Evolutionary conservation across 2,797 vertebrate genomes (phyloP).

Genomic region (Buceros bicornis): DNA sequence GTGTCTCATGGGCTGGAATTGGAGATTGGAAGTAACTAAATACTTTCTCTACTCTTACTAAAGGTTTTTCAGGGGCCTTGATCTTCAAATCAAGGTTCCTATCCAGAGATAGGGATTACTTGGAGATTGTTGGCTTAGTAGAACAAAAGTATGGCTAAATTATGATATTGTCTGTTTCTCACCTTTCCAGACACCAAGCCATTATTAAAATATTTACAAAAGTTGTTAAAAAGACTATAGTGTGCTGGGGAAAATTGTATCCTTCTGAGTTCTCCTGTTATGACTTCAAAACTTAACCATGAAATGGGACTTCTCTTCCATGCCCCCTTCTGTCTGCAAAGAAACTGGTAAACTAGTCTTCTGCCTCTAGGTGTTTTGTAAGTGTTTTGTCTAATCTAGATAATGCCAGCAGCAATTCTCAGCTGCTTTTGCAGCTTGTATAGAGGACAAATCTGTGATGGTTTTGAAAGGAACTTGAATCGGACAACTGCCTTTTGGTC

Average conservation of each 20-base stretch:
- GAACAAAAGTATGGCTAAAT: background rate
- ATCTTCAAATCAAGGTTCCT: background rate
- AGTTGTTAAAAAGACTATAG: background rate
- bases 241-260: background rate
- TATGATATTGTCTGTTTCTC: background rate
- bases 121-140: background rate
- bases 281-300: fast-evolving
- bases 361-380: fast-evolving
- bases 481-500: background rate
- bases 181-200: background rate
- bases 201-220: background rate
- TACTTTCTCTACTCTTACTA: background rate
- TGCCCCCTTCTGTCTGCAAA: background rate
- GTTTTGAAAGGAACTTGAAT: background rate
- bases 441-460: background rate
- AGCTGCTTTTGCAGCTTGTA: background rate
- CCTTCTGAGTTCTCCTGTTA: background rate
- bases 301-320: background rate
- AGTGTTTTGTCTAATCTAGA: background rate
- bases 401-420: background rate
- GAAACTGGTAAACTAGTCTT: background rate
- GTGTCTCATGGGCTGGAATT: background rate
- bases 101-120: fast-evolving
- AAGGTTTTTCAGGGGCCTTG: background rate
- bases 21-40: background rate